Base-by-base conservation (phyloP, 2,797 vertebrate species). In the Dendrocincla tyrannina region DNA sequence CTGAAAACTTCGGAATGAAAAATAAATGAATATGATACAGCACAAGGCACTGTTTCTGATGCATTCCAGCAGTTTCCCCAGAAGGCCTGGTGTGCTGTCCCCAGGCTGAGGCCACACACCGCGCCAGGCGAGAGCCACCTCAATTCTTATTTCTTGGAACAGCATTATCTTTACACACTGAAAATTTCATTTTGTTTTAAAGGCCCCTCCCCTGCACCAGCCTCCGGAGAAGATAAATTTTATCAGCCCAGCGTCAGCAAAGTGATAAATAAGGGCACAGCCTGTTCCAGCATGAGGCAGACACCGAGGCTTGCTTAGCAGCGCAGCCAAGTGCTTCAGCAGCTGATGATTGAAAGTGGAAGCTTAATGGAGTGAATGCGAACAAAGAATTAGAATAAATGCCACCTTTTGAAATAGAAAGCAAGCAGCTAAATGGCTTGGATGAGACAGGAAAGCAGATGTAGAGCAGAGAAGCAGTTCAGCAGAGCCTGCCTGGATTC, bases 381-480 rank as follows among this genome's bases (percentile, higher is more conserved):
- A 96, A 83, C 73, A 86, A 96, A 95, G 94, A 95, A 95, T 95
- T 93, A 95, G 93, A 97, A 96, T 94, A 94, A 95, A 96, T 84
- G 13, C 56, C 75, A 89, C 86, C 79, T 78, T 97, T 86, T 88
- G 90, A 93, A 95, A 93, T 11, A 73, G 85, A 76, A 91, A 79
- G 52, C 58, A 85, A 91, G 67, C 10, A 7, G 68, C 91, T 94
- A 83, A 92, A 91, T 49, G 81, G 85, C 50, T 88, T 55, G 81
- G 49, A 72, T 85, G 91, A 95, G 85, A 72, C 4, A 11, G 78
- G 69, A 81, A 93, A 96, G 75, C 73, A 96, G 89, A 96, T 70
- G 59, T 3, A 79, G 69, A 81, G 55, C 72, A 68, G 64, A 94
- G 73, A 52, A 84, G n/a, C 52, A 72, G 59, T 11, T 85, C 87